Base-by-base conservation (phyloP, 1,140 invertebrate species). In the Diplogasteroides magnus region DNA sequence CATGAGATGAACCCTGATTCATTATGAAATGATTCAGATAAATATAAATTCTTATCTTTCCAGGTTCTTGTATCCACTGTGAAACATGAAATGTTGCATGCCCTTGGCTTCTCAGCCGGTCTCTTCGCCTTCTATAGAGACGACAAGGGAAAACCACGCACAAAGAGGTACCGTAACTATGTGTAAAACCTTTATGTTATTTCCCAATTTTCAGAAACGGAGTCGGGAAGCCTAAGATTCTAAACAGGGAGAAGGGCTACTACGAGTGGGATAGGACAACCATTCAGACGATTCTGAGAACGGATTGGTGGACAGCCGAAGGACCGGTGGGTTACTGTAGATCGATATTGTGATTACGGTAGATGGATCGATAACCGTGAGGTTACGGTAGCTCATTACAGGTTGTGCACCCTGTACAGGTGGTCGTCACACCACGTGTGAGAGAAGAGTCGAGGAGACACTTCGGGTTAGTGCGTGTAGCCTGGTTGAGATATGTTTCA, bases 81-180 rank as follows among this genome's bases (percentile, higher is more conserved):
- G 0, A 98, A 98, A 84, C 96, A 99, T 85, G 96, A 99, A 84
- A 98, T 99, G 81, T 86, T 98, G 0, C 96, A 98, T 86, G 94
- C 95, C 0, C 85, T 98, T 77, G 86, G 84, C 61, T 86, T 86
- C 73, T 85, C 86, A 26, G 84, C 84, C 23, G 78, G 78, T 13
- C 59, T 81, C 29, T 82, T 82, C 63, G 82, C 82, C 3, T 77
- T 82, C 61, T 83, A 81, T 60, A 67, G 76, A 23, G 76, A 83
- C 64, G 25, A 61, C 25, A 29, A 77, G 55, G 56, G 75, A 29
- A 68, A 77, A 25, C 73, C 74, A 14, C 59, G 73, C 14, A 76
- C 74, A 14, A 29, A 61, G 58, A 67, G 74, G 63, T 72, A 48
- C 37, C 37, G 37, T 48, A 19, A 48, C n/a, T n/a, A n/a, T n/a